Evolutionary conservation across 2,797 vertebrate genomes (phyloP), one percentile per base, ranked within the genome.

Genomic region (Cyclura pinguis): DNA sequence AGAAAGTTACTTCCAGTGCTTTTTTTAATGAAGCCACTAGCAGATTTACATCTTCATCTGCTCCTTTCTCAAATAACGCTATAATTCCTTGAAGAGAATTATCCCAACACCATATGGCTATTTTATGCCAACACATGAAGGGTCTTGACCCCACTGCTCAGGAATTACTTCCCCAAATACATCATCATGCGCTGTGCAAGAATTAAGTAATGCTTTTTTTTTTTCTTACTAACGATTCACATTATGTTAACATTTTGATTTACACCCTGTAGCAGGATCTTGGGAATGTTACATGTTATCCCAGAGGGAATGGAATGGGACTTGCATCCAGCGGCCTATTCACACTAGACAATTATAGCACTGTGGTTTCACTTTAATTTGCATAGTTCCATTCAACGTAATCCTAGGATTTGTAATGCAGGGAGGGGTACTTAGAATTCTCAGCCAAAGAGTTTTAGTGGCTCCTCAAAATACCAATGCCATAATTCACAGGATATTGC

Each of bases 131-230:
- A 81, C 8, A 5, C 5, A n/a, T 32, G 22, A 24, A 89, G 69
- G 38, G 35, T 80, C 64, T 86, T 86, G 84, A 72, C 38, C 38
- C 35, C 55, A 73, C 27, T n/a, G 35, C 42, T 55, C 67, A 55
- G 55, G 22, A 84, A 89, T 84, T 84, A 83, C 62, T 64, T 50
- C 47, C 35, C 57, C 72, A 67, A 67, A 77, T 77, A 13, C 55
- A 84, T 72, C 27, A 22, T 84, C 16, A 50, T 18, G 8, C 47
- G 42, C 14, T 57, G 14, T 55, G 57, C 50, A 55, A 18, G 22
- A 47, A 87, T 13, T 47, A 76, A 18, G 67, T 42, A 80, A 35
- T 35, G 27, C 50, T 90, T 90, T 86, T 80, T 18, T 47, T 35
- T 4, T 47, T 47, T 47, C 42, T 42, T 14, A 2, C 52, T 42